Conservation (phyloP, 2,113 vertebrate genomes). For the Prunella himalayana region DNA sequence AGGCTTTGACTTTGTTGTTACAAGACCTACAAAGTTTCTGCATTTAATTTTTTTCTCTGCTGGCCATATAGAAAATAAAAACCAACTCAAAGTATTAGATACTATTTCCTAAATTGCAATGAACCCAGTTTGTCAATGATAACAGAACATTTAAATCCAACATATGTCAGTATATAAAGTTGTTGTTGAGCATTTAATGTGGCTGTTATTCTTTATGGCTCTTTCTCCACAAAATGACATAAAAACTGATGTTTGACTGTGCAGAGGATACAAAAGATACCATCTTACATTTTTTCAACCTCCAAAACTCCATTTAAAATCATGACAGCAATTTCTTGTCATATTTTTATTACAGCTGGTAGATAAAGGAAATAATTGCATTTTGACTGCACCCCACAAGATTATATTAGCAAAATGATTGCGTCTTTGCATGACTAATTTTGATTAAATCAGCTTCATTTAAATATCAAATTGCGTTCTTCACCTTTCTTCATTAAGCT, state of each 20-base stretch:
- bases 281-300: background rate
- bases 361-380: constrained; percentile 56
- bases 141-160: background rate
- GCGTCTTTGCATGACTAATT: constrained; percentile 60
- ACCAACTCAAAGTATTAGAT: background rate
- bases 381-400: constrained; percentile 40
- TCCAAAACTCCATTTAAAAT: constrained; percentile 10
- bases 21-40: background rate
- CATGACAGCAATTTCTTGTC: background rate
- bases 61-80: background rate
- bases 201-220: background rate
- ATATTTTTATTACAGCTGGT: constrained; percentile 63
- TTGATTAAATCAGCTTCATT: constrained; percentile 66
- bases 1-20: background rate
- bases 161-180: constrained; percentile 23
- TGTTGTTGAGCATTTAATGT: constrained; percentile 8
- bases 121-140: background rate
- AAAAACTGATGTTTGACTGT: background rate
- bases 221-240: background rate
- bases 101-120: background rate
- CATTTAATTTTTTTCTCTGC: background rate
- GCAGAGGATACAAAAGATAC: background rate
- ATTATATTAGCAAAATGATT: constrained; percentile 55
- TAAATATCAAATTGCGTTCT: constrained; percentile 60
- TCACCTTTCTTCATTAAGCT: constrained; percentile 38